Base-by-base conservation (phyloP, 1,140 invertebrate species). In the Apis cerana region DNA sequence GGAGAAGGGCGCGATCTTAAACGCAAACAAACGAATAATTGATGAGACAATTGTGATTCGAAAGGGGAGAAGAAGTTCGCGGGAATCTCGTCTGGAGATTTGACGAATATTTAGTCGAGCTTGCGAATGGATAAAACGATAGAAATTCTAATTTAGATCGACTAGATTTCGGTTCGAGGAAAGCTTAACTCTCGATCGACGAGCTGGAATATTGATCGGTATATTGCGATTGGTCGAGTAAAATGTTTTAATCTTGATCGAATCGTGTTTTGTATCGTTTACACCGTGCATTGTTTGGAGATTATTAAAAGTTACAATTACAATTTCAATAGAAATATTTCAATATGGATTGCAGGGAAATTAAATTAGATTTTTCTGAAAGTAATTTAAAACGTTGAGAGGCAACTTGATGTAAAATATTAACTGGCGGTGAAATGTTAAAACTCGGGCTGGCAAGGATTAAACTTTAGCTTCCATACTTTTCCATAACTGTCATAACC, bases 21-120 rank as follows among this genome's bases (percentile, higher is more conserved):
- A 68, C 54, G 80, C 74, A n/a, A 68, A 75, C 74, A 76, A 68
- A 82, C 80, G 80, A 82, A 82, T 82, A 82, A 82, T 82, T 59
- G 80, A 82, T 75, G 80, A 68, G 71, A 81, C 64, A 50, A 65
- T 75, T n/a, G 62, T 52, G 80, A 56, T 65, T 50, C 33, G 67
- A 19, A 9, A 19, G 15, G 11, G 75, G 67, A 58, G 52, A 71
- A 62, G 58, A 78, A 71, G 75, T 70, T 77, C 11, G 50, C 67
- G 43, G 5, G 48, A 23, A 52, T 17, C 27, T 21, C 43, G 71
- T 43, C 12, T 17, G 3, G 15, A 11, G 48, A 27, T 19, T 52
- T 7, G 21, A 12, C 19, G 67, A 52, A 64, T 52, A 50, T 62
- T 70, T 64, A 69, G n/a, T 64, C 33, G 19, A 27, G 64, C 50